Percentiles rank a stretch among this genome's conserved stretches.
phyloP scores from a whole-genome alignment of 2,888 invertebrate genomes.

The Drosophila longiperda region DNA sequence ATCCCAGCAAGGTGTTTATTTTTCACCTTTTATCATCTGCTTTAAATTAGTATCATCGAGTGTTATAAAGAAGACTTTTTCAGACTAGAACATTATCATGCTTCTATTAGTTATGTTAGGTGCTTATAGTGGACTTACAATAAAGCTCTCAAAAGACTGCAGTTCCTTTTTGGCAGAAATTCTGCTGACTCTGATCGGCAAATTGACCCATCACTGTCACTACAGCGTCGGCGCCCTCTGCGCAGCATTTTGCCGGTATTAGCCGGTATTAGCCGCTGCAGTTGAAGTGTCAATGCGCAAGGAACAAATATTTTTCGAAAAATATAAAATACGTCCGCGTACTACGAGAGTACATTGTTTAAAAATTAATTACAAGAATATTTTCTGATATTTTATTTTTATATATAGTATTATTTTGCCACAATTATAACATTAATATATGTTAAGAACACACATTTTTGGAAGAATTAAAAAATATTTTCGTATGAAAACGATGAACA shows the following conservation, averaged over 20 bases:
- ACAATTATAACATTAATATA: not conserved
- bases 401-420: not conserved
- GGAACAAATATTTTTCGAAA: not conserved
- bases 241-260: not conserved
- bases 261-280: not conserved
- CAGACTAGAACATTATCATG: too few species aligned
- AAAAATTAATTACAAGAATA: not conserved
- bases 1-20: not conserved
- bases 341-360: not conserved
- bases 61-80: not conserved
- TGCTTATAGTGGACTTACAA: too few species aligned
- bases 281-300: not conserved
- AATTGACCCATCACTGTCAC: not conserved
- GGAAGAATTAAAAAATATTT: not conserved
- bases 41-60: not conserved
- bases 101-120: too few species aligned
- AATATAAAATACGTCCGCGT: not conserved
- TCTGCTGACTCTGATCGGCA: not conserved
- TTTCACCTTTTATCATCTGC: not conserved
- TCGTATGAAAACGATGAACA: not conserved
- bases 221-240: too few species aligned
- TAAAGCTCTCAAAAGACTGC: too few species aligned
- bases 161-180: not conserved
- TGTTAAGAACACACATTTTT: not conserved
- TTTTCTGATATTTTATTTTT: not conserved